Base-by-base conservation (phyloP, 1,140 invertebrate genomes). In the Aplysia californica region DNA sequence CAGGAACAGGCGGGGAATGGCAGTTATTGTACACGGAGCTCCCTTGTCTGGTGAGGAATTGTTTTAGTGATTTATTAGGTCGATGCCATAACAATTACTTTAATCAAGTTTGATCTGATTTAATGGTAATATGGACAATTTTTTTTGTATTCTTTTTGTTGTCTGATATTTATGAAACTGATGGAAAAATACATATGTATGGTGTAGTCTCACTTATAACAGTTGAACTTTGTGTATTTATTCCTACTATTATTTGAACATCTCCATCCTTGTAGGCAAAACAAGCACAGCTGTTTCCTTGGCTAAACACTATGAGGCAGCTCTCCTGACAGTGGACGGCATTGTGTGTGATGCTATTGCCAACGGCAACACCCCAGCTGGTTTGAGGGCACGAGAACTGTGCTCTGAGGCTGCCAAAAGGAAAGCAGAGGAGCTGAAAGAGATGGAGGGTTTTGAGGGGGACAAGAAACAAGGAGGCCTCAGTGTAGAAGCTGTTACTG, bases 331-430 rank as follows among this genome's bases (percentile, higher is more conserved):
- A 29, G 66, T 90, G 20, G 88, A 90, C 79, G 83, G 83, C 10
- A 80, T 90, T 36, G 85, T 90, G 10, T 76, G 85, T 26, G 89
- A 90, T 75, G 87, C 89, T 35, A 88, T 90, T n/a, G 83, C 87
- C 20, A 87, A 83, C 78, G 88, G 88, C 23, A 86, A 84, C 80
- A 87, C 87, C 0, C 77, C 81, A 21, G 84, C 88, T 36, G 88
- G 88, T 20, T 75, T 85, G 66, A 79, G 77, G 26, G 89, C 89
- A 3, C 50, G 87, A 4, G 85, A 89, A 70, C 79, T 90, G 58
- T 90, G 89, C 81, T 74, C 83, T 6, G 88, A 90, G 58, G 87
- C 89, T 21, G 87, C 88, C 2, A 77, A 81, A n/a, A 85, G 80
- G 31, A 78, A 79, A n/a, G 80, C 83, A 0, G 88, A 90, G 75